Conservation (phyloP, 2,888 invertebrate genomes). For the Diloba caeruleocephala region DNA sequence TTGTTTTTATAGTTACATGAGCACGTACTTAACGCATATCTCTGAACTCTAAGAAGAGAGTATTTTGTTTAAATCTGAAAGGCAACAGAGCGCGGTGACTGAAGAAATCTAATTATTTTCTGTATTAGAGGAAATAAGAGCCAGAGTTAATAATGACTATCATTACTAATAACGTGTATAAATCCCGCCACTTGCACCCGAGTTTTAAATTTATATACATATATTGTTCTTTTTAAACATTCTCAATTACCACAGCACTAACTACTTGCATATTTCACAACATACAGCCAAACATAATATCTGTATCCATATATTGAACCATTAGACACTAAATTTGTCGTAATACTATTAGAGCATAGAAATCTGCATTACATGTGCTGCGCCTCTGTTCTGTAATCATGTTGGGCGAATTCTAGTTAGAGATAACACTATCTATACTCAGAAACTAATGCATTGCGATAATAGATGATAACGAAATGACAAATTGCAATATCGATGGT, state of each 20-base stretch:
- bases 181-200: no score
- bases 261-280: neutral
- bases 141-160: no score
- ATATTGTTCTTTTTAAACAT: no score
- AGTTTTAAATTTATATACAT: no score
- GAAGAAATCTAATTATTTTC: no score
- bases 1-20: no score
- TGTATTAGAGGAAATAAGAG: no score
- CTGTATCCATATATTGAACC: neutral
- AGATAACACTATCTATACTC: conserved; percentile 80
- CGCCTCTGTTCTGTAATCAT: conserved; percentile 51
- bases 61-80: no score
- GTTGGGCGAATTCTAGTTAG: conserved; percentile 66
- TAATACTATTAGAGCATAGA: conserved; percentile 20
- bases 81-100: no score
- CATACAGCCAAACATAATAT: neutral
- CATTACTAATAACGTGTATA: no score
- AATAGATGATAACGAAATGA: conserved; percentile 76
- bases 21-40: no score
- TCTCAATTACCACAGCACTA: neutral
- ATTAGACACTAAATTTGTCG: neutral
- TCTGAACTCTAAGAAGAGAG: no score
- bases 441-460: conserved; percentile 81
- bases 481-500: conserved; percentile 79
- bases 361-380: conserved; percentile 42